Percentiles rank a stretch among this genome's conserved stretches.
Evolutionary conservation across 2,113 vertebrate genomes (phyloP).

Genomic region (Pollimyrus isidori): DNA sequence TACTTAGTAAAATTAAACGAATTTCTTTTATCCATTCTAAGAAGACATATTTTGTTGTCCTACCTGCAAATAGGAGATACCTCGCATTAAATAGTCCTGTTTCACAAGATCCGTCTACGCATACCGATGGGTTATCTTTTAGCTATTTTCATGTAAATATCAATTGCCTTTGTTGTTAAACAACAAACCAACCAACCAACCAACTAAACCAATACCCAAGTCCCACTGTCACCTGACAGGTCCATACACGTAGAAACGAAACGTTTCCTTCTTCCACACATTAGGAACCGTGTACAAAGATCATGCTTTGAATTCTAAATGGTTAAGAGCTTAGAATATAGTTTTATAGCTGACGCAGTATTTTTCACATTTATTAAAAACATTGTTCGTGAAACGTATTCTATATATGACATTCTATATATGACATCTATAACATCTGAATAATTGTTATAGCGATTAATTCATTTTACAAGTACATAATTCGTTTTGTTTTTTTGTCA

Average conservation of each 20-base stretch:
- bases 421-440: background rate
- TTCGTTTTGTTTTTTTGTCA: background rate
- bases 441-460: too few species aligned
- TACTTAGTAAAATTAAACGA: background rate
- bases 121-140: background rate
- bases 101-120: background rate
- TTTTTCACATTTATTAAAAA: background rate
- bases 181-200: background rate
- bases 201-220: background rate
- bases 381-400: background rate
- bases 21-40: background rate
- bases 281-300: constrained; percentile 7
- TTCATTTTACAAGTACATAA: background rate
- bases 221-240: constrained; percentile 19
- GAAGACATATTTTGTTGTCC: background rate
- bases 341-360: background rate
- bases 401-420: background rate
- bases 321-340: background rate
- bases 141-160: background rate
- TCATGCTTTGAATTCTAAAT: background rate
- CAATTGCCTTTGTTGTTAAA: background rate
- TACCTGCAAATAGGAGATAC: background rate
- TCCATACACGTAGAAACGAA: background rate
- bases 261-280: background rate
- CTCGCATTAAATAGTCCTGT: background rate